Percentiles rank a stretch among this genome's conserved stretches.
Evolutionary conservation across 2,888 invertebrate genomes (phyloP).

Genomic region (Maniola hyperantus): DNA sequence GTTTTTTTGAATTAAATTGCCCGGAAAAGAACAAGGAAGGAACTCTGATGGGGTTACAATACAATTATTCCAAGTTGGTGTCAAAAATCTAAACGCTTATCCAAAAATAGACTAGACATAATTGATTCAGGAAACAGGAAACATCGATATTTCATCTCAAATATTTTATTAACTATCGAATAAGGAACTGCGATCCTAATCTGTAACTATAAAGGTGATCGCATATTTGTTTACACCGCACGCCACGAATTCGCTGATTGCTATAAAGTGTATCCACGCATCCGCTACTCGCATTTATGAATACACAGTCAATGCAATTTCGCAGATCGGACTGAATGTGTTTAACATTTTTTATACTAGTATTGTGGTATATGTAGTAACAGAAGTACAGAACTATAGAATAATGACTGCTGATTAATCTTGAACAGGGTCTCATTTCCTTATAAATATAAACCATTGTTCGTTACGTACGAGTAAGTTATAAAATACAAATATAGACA

Average conservation of each 20-base stretch:
- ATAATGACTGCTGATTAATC: no score
- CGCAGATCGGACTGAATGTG: no score
- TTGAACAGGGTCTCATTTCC: no score
- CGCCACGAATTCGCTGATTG: background rate
- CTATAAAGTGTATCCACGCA: no score
- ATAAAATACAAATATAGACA: no score
- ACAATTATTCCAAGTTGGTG: background rate
- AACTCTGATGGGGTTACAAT: background rate
- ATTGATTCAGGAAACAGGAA: constrained; percentile 18
- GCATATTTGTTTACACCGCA: background rate
- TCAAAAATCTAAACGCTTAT: constrained; percentile 12
- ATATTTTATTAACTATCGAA: constrained; percentile 18
- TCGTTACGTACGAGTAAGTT: no score
- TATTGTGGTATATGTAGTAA: no score
- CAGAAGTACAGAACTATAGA: no score
- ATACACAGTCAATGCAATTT: no score
- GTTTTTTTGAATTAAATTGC: background rate
- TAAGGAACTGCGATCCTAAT: constrained; percentile 17
- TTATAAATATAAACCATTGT: no score
- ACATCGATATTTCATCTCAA: constrained; percentile 18
- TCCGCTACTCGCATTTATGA: no score
- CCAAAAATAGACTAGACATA: constrained; percentile 13
- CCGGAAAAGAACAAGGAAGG: constrained; percentile 4
- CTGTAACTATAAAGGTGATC: constrained; percentile 2
- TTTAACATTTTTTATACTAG: no score